Percentiles rank a stretch among this genome's conserved stretches.
These are phyloP conservation scores for Deroptyus accipitrinus DNA, from an alignment of 2,113 vertebrate genomes.

Conservation along the genomic window DNA sequence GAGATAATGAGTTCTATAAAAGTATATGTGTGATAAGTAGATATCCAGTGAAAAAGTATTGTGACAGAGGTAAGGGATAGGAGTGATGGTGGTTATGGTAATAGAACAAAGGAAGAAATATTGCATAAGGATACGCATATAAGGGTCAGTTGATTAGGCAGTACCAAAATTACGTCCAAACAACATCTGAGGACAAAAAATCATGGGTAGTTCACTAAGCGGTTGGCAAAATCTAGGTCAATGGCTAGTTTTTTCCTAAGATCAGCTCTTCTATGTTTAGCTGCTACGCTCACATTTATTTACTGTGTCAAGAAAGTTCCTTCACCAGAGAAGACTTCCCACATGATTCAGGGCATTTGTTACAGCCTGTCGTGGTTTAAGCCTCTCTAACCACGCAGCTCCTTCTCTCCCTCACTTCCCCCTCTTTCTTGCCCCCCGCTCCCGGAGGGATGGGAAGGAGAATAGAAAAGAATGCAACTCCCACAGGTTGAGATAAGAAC, in stretches of 20 bases:
- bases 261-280: background rate
- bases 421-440: too few species aligned
- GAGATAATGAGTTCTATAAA: background rate
- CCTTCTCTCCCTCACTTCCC: too few species aligned
- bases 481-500: too few species aligned
- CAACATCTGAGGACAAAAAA: background rate
- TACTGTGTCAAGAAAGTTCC: background rate
- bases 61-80: background rate
- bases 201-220: background rate
- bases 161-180: background rate
- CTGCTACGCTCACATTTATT: fast-evolving
- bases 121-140: background rate
- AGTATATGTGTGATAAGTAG: background rate
- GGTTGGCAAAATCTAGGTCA: background rate
- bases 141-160: background rate
- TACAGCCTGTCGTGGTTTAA: too few species aligned
- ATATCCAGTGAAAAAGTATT: background rate
- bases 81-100: background rate
- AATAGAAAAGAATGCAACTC: too few species aligned
- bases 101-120: background rate
- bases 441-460: too few species aligned
- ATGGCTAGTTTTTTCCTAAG: background rate
- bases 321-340: background rate
- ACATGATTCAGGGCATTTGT: background rate
- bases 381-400: too few species aligned